Conservation (phyloP, 2,113 vertebrate genomes). For the Daubentonia madagascariensis region DNA sequence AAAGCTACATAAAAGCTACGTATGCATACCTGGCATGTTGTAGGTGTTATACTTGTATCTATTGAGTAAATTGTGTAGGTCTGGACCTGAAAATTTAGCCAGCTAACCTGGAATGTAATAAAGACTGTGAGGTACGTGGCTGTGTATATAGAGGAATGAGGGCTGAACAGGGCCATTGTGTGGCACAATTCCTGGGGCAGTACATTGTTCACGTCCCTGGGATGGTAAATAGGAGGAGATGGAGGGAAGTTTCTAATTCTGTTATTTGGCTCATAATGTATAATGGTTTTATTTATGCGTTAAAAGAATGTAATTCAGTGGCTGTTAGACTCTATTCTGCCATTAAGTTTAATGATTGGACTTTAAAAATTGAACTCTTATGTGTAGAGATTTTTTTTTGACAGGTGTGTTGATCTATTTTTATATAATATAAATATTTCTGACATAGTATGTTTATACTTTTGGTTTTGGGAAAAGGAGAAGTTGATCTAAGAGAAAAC, state of each 20-base stretch:
- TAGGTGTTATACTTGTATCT: background rate
- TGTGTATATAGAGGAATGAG: background rate
- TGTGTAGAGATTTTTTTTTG: background rate
- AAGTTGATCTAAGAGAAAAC: background rate
- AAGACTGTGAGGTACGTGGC: background rate
- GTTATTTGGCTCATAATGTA: background rate
- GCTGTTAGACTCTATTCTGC: background rate
- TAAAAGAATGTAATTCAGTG: background rate
- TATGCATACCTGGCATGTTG: background rate
- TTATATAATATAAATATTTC: slow-evolving; percentile 6
- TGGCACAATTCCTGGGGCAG: background rate
- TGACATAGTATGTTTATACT: background rate
- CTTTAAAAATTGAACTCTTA: slow-evolving; percentile 10
- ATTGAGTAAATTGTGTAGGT: background rate
- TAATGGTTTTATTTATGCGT: background rate
- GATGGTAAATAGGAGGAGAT: background rate
- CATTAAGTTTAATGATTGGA: slow-evolving; percentile 16
- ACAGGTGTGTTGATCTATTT: background rate
- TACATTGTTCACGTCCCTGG: background rate
- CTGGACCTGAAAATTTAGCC: slow-evolving; percentile 11
- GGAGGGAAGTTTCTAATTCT: slow-evolving; percentile 2
- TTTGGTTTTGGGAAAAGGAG: slow-evolving; percentile 23
- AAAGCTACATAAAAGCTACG: background rate
- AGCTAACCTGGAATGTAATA: background rate
- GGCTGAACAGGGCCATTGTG: background rate